Evolutionary conservation across 2,113 vertebrate genomes (phyloP), one percentile per base, ranked within the genome.

Genomic region (Scortum barcoo): DNA sequence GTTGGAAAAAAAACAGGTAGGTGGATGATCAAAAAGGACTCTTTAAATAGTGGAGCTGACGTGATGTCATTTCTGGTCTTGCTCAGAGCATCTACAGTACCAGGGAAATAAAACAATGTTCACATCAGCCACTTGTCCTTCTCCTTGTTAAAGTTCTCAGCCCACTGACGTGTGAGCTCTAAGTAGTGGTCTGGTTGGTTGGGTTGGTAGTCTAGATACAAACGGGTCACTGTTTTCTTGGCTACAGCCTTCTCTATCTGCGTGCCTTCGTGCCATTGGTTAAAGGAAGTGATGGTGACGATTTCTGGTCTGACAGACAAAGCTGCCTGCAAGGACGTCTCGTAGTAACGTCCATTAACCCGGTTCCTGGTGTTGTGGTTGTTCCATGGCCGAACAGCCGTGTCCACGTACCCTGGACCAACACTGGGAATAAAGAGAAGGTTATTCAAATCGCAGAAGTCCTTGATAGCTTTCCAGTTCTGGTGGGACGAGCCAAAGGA

Each of bases 401-500:
- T 97, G 83, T 98, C 96, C 0, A 96, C 94, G 48, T 98, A 98
- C 7, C 97, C 97, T 0, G 97, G 97, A 1, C 97, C 97, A 1
- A 97, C 97, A 0, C 97, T 97, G 61, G 97, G 97, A 53, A 98
- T 94, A 72, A 98, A 98, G 83, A 97, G 93, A 46, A 98, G 93
- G 71, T 97, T 97, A 91, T 96, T 97, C 48, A 92, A 84, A 4
- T 97, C 96, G 0, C 97, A 98, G 90, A 97, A 98, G 10, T 86
- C 92, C 90, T 98, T 98, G 90, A 97, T 94, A 12, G 95, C 94
- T 86, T 97, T 97, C 97, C 97, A 98, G 95, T 98, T 98, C 93
- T 97, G 97, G 89, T 98, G 97, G 36, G 97, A 98, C 0, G 97
- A 97, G 79, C 97, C 97, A 2, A 96, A 98, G 48, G 97, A 97